Conservation (phyloP, 2,888 invertebrate species). For the Drosophila suboccidentalis region DNA sequence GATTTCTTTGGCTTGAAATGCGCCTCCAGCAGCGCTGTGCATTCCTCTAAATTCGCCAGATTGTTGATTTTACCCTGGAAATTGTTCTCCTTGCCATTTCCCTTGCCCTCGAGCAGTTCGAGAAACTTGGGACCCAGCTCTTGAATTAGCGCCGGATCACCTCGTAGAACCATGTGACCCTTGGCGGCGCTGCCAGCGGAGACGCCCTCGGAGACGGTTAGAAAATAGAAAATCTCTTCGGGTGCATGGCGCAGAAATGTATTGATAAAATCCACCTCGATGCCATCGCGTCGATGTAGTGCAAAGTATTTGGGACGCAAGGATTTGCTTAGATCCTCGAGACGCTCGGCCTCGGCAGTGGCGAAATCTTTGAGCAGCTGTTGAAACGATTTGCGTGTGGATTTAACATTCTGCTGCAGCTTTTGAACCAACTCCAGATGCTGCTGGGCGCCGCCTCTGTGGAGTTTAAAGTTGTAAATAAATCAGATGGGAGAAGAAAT, state of each 20-base stretch:
- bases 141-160: slow-evolving; percentile 82
- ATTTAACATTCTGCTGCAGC: slow-evolving; percentile 89
- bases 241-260: slow-evolving; percentile 89
- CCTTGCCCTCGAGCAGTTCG: slow-evolving; percentile 91
- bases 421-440: slow-evolving; percentile 92
- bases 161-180: slow-evolving; percentile 87
- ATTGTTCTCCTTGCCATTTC: slow-evolving; percentile 90
- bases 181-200: slow-evolving; percentile 86
- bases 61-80: slow-evolving; percentile 92
- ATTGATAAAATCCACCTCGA: slow-evolving; percentile 91
- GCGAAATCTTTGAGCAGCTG: slow-evolving; percentile 90
- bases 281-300: slow-evolving; percentile 90
- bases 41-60: slow-evolving; percentile 88
- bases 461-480: background rate
- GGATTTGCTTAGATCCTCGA: slow-evolving; percentile 86
- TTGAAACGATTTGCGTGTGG: slow-evolving; percentile 88
- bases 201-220: slow-evolving; percentile 89
- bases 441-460: slow-evolving; percentile 89
- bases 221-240: slow-evolving; percentile 88
- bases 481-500: background rate
- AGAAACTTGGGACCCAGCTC: slow-evolving; percentile 87
- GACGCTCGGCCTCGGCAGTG: slow-evolving; percentile 88
- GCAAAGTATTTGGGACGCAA: slow-evolving; percentile 87
- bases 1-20: slow-evolving; percentile 86
- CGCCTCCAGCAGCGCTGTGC: slow-evolving; percentile 88